Base-by-base conservation (phyloP, 2,113 vertebrate species). In the Prionailurus viverrinus region DNA sequence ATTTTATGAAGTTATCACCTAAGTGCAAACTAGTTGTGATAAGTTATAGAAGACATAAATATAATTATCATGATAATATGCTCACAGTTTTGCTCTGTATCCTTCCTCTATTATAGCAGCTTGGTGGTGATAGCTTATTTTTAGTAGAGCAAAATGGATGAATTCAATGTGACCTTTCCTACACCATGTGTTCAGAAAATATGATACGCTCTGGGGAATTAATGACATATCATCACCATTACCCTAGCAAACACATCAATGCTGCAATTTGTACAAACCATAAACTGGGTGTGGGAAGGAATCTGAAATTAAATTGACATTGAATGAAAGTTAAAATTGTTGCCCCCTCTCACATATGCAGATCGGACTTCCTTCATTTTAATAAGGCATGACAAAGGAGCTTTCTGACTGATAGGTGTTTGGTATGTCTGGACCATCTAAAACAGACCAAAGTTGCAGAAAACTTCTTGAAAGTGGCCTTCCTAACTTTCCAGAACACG, bases 181-280 rank as follows among this genome's bases (percentile, higher is more conserved):
- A 78, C 0, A 69, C 39, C 81, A 65, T 76, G 96, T 95, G 65
- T 93, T 97, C 89, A 94, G 85, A 82, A 97, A 97, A 94, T 97
- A 97, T 61, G 96, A 97, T 80, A 97, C n/a, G 89, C 96, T 98
- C 91, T 91, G 89, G 95, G 92, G 97, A 97, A 97, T 96, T 96
- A 97, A 98, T 98, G 94, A 73, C 97, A 95, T 61, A 94, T 82
- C 89, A 97, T 97, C 86, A 94, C 92, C 93, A 98, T 98, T 97
- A 95, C 48, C 89, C 71, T 93, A 79, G 91, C 91, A 79, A 98
- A 93, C 76, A 93, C 39, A 98, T 95, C 91, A 97, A 21, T 91
- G 91, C 55, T 95, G 68, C 93, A 96, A 97, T 97, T 98, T 98
- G 94, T 83, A 58, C 86, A 96, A 97, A 93, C 93, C 94, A 97